Percentiles rank a stretch among this genome's conserved stretches.
These are phyloP conservation scores for Acanthosepion lycidas DNA, from an alignment of 2,888 invertebrate genomes.

Conservation along the genomic window DNA sequence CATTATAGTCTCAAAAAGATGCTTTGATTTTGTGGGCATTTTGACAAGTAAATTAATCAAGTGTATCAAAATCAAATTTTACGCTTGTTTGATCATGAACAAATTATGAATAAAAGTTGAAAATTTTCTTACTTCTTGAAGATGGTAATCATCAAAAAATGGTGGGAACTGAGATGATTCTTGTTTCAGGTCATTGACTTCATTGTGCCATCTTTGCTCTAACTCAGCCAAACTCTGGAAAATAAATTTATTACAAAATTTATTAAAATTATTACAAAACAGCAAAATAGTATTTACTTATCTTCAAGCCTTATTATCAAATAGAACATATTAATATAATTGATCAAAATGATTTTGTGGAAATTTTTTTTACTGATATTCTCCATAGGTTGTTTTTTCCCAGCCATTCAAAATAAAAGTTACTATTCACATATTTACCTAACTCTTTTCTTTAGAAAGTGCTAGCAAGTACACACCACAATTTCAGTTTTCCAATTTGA, in stretches of 20 bases:
- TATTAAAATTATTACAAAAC: neutral
- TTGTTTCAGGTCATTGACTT: constrained; percentile 67
- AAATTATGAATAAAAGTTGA: neutral
- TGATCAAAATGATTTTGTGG: no score
- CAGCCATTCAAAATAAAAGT: no score
- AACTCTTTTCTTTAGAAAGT: no score
- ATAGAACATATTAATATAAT: no score
- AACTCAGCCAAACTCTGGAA: constrained; percentile 71
- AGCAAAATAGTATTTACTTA: neutral
- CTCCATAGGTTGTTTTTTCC: no score
- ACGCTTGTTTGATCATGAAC: neutral
- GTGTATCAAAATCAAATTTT: neutral
- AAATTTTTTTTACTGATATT: no score
- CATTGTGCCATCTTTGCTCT: constrained; percentile 73
- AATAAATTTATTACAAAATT: neutral
- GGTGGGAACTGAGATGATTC: constrained; percentile 56
- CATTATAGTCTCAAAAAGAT: neutral
- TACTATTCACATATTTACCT: no score
- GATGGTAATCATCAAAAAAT: constrained; percentile 74
- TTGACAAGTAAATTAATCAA: neutral
- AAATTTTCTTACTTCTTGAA: constrained; percentile 65
- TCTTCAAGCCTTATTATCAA: no score
- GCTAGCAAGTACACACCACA: no score
- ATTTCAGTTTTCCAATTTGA: no score
- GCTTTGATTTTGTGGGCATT: neutral